Conservation (phyloP, 64 coral and sea anemone genomes). For the Dendronephthya gigantea region DNA sequence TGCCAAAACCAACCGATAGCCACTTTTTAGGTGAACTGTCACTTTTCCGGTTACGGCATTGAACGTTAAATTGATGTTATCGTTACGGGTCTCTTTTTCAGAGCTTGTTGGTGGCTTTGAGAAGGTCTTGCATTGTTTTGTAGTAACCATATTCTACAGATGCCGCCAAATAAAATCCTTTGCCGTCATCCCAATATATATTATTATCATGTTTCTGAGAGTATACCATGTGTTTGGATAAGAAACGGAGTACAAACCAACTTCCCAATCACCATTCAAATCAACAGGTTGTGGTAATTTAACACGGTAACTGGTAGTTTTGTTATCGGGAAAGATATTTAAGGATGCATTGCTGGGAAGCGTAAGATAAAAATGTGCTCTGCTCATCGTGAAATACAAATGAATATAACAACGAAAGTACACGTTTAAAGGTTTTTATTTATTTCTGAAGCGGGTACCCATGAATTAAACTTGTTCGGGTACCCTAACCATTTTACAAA, state of each 20-base stretch:
- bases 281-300: not conserved
- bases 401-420: too few species aligned
- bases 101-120: slow-evolving; percentile 24
- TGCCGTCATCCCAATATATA: slow-evolving; percentile 14
- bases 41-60: slow-evolving; percentile 6
- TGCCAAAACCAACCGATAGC: not conserved
- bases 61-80: slow-evolving; percentile 25
- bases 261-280: not conserved
- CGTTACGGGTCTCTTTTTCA: slow-evolving; percentile 7
- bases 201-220: not conserved
- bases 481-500: too few species aligned
- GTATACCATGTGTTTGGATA: not conserved
- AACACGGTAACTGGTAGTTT: not conserved
- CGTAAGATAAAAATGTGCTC: not conserved
- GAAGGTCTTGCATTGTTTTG: slow-evolving; percentile 18
- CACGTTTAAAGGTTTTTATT: too few species aligned
- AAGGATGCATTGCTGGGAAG: too few species aligned
- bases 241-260: not conserved
- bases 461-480: too few species aligned
- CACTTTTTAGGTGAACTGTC: not conserved
- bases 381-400: too few species aligned
- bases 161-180: not conserved
- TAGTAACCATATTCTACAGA: slow-evolving; percentile 25
- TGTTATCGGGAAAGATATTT: not conserved
- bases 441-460: too few species aligned